Evolutionary conservation across 2,113 vertebrate species (phyloP).

Genomic region (Ancistrus triradiatus): DNA sequence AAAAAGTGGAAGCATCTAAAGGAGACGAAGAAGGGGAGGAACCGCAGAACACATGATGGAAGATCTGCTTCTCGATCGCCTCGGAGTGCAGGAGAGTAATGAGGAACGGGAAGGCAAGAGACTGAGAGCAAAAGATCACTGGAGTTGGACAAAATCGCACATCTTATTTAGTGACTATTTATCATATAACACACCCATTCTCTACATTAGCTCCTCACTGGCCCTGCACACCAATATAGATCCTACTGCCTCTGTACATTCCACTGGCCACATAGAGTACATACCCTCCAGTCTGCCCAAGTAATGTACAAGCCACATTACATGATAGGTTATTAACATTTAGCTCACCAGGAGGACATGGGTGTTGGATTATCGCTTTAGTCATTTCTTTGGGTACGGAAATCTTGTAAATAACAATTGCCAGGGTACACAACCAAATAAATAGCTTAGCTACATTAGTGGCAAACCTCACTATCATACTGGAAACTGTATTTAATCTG

Average conservation of each 20-base stretch:
- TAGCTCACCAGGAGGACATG: no score
- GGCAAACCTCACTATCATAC: no score
- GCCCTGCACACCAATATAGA: neutral
- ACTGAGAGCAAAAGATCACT: conserved; percentile 45
- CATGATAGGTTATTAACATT: no score
- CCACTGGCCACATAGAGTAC: neutral
- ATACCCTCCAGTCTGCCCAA: neutral
- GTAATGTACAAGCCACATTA: no score
- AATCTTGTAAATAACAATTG: neutral
- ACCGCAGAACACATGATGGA: conserved; percentile 78
- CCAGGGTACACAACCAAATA: no score
- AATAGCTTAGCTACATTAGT: no score
- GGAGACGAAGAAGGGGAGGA: conserved; percentile 77
- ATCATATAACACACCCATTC: conserved; percentile 38
- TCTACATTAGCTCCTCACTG: conserved; percentile 8
- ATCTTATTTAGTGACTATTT: conserved; percentile 66
- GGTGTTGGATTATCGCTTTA: no score
- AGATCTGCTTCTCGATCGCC: conserved; percentile 77
- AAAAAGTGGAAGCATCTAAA: conserved; percentile 76
- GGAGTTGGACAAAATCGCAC: conserved; percentile 41
- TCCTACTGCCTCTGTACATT: neutral
- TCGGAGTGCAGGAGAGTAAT: conserved; percentile 77
- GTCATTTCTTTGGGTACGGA: no score
- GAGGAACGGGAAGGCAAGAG: conserved; percentile 4
- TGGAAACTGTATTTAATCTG: no score